A percentile compares a stretch with the other conserved stretches of the same genome.
phyloP scores from a whole-genome alignment of 2,888 invertebrate genomes.

The Cyrtodaria siliqua region DNA sequence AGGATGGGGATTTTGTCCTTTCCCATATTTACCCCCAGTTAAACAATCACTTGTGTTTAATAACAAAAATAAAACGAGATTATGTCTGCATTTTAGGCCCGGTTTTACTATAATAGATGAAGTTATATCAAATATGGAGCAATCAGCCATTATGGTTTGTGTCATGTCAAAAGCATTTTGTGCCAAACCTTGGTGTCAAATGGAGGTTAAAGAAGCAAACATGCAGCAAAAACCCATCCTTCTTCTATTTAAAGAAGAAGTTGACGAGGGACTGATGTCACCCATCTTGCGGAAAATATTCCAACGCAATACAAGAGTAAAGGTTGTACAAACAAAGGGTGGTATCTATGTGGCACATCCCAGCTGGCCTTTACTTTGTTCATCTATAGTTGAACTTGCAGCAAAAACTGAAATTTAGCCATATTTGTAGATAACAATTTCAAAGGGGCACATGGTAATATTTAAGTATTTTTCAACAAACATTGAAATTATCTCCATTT shows the following conservation, averaged over 20 bases:
- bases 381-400: conserved; percentile 8
- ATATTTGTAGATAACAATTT: too few species aligned
- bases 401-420: neutral
- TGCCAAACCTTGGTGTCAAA: conserved; percentile 6
- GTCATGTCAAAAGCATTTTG: conserved; percentile 12
- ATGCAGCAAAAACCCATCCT: conserved; percentile 2
- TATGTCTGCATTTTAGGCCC: conserved; percentile 4
- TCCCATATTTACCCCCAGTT: neutral
- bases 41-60: neutral
- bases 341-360: neutral
- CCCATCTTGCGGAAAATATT: neutral
- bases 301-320: conserved; percentile 3
- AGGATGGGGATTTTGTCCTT: conserved; percentile 4
- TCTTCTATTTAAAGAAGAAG: conserved; percentile 3
- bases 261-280: neutral
- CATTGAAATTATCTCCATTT: too few species aligned
- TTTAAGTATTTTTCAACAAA: too few species aligned
- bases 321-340: neutral
- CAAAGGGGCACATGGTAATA: too few species aligned
- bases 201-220: conserved; percentile 1
- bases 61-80: neutral
- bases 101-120: conserved; percentile 5
- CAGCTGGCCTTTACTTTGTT: neutral
- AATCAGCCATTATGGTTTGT: neutral
- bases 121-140: conserved; percentile 3